These are phyloP conservation scores for Diadumene lineata DNA, from an alignment of 92 coral and sea anemone genomes.

Conservation along the genomic window DNA sequence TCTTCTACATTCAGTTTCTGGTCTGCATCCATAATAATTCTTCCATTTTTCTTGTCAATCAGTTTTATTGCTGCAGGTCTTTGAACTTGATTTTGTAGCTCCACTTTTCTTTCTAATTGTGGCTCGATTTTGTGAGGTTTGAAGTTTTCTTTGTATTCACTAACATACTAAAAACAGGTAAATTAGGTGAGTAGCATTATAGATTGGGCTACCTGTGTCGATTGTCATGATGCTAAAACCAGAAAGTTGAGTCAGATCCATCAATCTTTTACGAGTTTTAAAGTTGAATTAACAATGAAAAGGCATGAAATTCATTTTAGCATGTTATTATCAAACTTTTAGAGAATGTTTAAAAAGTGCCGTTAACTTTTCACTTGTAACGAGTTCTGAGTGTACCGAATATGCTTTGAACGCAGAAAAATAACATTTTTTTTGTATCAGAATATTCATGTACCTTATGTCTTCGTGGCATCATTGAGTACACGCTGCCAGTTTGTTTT, in stretches of 20 bases:
- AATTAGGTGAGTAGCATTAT: background rate
- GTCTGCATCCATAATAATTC: background rate
- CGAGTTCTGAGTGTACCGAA: too few species aligned
- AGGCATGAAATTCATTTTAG: conserved; percentile 13
- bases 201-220: conserved; percentile 9
- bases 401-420: background rate
- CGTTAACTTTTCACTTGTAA: background rate
- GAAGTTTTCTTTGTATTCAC: conserved; percentile 63
- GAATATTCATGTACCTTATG: conserved; percentile 21
- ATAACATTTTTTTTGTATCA: background rate
- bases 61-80: background rate
- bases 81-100: background rate
- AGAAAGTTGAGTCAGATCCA: background rate
- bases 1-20: background rate
- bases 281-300: background rate
- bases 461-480: conserved; percentile 15
- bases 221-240: background rate
- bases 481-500: background rate
- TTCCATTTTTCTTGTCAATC: background rate
- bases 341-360: background rate
- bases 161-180: conserved; percentile 35
- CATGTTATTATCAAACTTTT: background rate
- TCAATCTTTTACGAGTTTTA: background rate
- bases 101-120: conserved; percentile 9
- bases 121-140: conserved; percentile 40